Evolutionary conservation across 2,113 vertebrate genomes (phyloP).

Genomic region (Pholis gunnellus): DNA sequence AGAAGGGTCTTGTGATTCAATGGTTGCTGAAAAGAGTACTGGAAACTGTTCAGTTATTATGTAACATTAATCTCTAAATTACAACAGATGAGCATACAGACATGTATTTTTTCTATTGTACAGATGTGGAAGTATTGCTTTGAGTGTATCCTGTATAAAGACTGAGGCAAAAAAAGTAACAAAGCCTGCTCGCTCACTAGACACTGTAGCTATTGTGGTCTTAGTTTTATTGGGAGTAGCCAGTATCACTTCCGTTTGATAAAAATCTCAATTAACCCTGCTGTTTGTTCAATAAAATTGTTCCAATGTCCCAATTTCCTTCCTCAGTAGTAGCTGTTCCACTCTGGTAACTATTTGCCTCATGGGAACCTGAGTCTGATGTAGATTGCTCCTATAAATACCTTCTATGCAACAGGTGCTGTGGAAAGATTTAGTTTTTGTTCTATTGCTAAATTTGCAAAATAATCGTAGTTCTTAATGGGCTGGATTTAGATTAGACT

Average conservation of each 20-base stretch:
- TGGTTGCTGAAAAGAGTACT: neutral
- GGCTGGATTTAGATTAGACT: neutral
- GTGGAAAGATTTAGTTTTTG: neutral
- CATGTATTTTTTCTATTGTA: neutral
- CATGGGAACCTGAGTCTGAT: conserved; percentile 37
- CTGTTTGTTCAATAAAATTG: conserved; percentile 62
- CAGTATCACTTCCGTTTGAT: conserved; percentile 65
- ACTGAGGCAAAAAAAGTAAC: neutral
- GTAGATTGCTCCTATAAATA: conserved; percentile 28
- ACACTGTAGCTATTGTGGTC: conserved; percentile 48
- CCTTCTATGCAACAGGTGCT: neutral
- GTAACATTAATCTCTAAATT: neutral
- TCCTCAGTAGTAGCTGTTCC: conserved; percentile 42
- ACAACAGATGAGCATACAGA: neutral
- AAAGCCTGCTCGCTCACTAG: neutral
- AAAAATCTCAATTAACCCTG: conserved; percentile 49
- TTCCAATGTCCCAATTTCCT: conserved; percentile 57
- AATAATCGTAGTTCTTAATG: neutral
- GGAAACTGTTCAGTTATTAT: neutral
- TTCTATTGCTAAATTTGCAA: neutral
- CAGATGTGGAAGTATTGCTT: neutral
- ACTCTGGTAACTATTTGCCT: conserved; percentile 12
- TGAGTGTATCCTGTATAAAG: neutral
- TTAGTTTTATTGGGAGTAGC: conserved; percentile 66
- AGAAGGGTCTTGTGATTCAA: neutral